These are phyloP conservation scores for Microcaecilia unicolor DNA, from an alignment of 2,797 vertebrate species.

Conservation along the genomic window DNA sequence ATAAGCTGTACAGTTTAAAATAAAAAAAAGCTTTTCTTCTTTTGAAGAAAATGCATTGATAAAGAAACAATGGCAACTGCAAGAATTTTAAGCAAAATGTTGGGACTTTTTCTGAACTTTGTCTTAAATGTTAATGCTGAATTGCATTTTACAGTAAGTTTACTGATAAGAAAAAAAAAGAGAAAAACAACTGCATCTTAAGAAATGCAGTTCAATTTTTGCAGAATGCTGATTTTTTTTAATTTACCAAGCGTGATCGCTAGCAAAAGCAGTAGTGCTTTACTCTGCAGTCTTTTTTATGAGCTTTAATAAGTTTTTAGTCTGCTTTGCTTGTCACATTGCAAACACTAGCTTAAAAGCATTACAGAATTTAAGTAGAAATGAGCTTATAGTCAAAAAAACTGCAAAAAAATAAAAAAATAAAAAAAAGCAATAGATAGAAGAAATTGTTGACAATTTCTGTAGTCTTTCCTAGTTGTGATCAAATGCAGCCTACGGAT, in stretches of 20 bases:
- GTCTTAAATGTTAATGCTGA: conserved; percentile 69
- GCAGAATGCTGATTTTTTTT: conserved; percentile 80
- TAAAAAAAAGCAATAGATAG: conserved; percentile 97
- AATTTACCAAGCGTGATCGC: conserved; percentile 79
- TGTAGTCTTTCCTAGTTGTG: conserved; percentile 97
- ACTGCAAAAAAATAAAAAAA: conserved; percentile 52
- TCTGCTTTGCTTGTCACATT: conserved; percentile 94
- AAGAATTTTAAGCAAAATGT: conserved; percentile 66
- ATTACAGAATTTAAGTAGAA: conserved; percentile 69
- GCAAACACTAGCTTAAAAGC: conserved; percentile 72
- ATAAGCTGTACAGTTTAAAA: conserved; percentile 91
- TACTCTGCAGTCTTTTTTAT: conserved; percentile 96
- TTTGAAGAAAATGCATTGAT: conserved; percentile 90
- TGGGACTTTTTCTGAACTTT: conserved; percentile 80
- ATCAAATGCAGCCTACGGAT: conserved; percentile 92
- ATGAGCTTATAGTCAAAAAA: conserved; percentile 87
- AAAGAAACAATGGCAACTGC: conserved; percentile 79
- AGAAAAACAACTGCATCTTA: conserved; percentile 69
- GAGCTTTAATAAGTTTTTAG: conserved; percentile 94
- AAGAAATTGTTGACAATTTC: conserved; percentile 99
- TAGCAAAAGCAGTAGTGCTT: conserved; percentile 88
- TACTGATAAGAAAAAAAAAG: conserved; percentile 55
- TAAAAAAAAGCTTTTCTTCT: conserved; percentile 88
- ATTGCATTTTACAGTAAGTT: conserved; percentile 82
- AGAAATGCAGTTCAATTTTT: conserved; percentile 75